Evolutionary conservation across 1,140 invertebrate species (phyloP), one percentile per base, ranked within the genome.

Genomic region (Apolygus lucorum): DNA sequence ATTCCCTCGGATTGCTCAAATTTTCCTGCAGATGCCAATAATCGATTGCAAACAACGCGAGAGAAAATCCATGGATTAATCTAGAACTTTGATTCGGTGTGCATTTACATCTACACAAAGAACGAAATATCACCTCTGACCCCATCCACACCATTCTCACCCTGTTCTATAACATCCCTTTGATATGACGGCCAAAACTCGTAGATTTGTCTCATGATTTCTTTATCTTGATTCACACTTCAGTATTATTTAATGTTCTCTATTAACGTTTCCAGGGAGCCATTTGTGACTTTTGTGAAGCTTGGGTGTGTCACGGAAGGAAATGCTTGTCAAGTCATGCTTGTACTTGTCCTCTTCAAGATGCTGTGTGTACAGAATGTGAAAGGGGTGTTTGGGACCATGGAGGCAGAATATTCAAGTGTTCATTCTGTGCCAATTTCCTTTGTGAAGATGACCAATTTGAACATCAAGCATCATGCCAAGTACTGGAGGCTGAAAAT

Each of bases 401-500:
- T 78, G 95, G 95, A 73, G 91, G 89, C 1, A 84, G 95, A 65
- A 90, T 98, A 72, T 98, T 95, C 77, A 87, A 87, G 73, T 98
- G 95, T 79, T 93, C 91, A 62, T 98, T 94, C 79, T 98, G 95
- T 78, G 80, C 87, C 74, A 90, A 87, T 67, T 95, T 90, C 77
- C 83, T 98, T 0, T 98, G 95, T 81, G 95, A 98, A 81, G 95
- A 98, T 82, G 95, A 98, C 81, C 95, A 98, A 80, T 98, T 98
- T 84, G 95, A 98, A 78, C 95, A 98, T 81, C 95, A 98, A 82
- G 95, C 95, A 8, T 96, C 92, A 0, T 98, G 95, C 78, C 95
- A 96, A 83, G 90, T 95, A 62, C 79, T 98, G 1, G 95, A 98
- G 76, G 89, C 92, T 1, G 95, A 92, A 78, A 94, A 85, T 76